phyloP scores from a whole-genome alignment of 23 tunicate genomes.

The Botrylloides violaceus region DNA sequence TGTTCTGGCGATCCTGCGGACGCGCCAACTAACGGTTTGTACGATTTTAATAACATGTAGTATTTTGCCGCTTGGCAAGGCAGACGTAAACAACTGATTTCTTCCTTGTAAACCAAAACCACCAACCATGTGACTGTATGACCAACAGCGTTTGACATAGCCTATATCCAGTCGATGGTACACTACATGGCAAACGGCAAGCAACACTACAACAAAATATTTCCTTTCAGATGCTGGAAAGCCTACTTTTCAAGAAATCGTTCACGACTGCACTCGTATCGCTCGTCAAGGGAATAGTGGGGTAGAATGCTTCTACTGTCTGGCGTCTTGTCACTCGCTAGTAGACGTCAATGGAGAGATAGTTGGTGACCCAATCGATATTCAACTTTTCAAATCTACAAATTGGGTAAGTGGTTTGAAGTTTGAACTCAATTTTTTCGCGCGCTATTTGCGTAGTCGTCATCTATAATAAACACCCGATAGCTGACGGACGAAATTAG shows the following conservation, averaged over 20 bases:
- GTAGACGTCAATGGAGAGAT: slow-evolving; percentile 17
- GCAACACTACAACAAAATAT: background rate
- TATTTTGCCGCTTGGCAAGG: too few species aligned
- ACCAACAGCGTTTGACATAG: too few species aligned
- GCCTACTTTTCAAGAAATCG: background rate
- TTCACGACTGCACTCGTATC: slow-evolving; percentile 6
- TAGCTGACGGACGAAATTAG: too few species aligned
- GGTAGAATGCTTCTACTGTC: slow-evolving; percentile 3
- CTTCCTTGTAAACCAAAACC: too few species aligned
- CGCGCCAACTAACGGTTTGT: background rate
- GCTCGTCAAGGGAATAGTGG: background rate
- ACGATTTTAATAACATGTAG: too few species aligned
- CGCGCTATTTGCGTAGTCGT: too few species aligned
- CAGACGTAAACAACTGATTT: too few species aligned
- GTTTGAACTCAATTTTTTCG: background rate
- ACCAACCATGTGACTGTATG: too few species aligned
- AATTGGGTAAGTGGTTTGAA: slow-evolving; percentile 16
- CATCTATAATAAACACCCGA: too few species aligned
- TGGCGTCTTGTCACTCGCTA: slow-evolving; percentile 18
- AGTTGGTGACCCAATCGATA: slow-evolving; percentile 34
- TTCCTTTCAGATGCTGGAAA: background rate
- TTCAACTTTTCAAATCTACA: slow-evolving; percentile 24
- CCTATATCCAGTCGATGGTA: too few species aligned
- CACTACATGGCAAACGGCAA: background rate
- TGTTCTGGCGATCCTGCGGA: background rate